Conservation (phyloP, 2,797 vertebrate species). For the Sibirionetta formosa region DNA sequence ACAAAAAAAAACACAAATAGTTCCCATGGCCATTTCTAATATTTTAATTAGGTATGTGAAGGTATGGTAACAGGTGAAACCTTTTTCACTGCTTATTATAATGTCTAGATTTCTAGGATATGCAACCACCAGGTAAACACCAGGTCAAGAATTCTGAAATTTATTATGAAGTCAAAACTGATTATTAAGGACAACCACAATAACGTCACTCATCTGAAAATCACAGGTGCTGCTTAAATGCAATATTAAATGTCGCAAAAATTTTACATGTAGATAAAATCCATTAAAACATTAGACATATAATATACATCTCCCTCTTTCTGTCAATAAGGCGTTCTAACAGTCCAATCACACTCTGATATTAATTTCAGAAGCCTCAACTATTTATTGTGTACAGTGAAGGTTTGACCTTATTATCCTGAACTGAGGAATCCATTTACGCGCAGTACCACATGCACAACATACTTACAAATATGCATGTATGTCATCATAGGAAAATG, state of each 20-base stretch:
- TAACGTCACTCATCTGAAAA: not conserved
- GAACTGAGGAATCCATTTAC: conserved; percentile 1
- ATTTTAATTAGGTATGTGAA: not conserved
- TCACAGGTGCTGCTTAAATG: not conserved
- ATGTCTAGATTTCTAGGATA: not conserved
- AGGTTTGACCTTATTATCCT: conserved; percentile 36
- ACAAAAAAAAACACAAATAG: not conserved
- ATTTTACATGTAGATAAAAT: conserved; percentile 2
- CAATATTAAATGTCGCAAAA: conserved; percentile 15
- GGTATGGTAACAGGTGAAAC: not conserved
- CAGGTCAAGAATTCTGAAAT: not conserved
- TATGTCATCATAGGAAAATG: not conserved
- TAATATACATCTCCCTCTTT: not conserved
- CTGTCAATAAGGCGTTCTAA: conserved; percentile 27
- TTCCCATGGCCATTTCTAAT: not conserved
- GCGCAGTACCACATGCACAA: not conserved
- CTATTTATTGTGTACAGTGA: conserved; percentile 7
- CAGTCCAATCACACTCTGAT: not conserved
- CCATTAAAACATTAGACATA: conserved; percentile 36
- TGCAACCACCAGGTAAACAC: not conserved
- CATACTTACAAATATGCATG: not conserved
- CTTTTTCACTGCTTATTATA: not conserved
- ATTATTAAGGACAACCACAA: not conserved
- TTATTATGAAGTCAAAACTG: not conserved
- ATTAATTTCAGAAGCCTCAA: conserved; percentile 32